phyloP scores from a whole-genome alignment of 2,797 vertebrate genomes.

The Rhincodon typus region DNA sequence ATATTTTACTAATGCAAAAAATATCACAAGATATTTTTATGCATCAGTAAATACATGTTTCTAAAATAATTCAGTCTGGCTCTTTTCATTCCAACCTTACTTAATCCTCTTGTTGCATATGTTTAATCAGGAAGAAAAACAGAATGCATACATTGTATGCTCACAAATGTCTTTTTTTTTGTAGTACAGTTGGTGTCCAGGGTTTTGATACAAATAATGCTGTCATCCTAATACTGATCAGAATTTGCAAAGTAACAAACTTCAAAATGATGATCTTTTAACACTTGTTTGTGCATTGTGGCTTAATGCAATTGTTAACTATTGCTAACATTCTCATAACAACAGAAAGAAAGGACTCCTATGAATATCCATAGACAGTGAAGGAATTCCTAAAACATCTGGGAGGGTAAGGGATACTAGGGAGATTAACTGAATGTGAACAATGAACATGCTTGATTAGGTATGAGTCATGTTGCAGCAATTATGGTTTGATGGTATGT shows the following conservation, averaged over 20 bases:
- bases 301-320: not conserved
- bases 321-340: not conserved
- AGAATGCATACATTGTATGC: not conserved
- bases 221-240: not conserved
- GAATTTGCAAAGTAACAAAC: not conserved
- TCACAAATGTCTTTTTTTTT: not conserved
- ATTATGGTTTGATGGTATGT: not conserved
- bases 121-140: not conserved
- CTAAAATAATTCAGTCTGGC: not conserved
- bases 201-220: not conserved
- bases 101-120: not conserved
- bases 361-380: not conserved
- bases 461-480: not conserved
- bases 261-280: not conserved
- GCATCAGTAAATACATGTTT: not conserved
- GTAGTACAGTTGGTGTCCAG: not conserved
- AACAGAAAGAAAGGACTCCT: not conserved
- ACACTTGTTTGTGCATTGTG: too few relatives aligned
- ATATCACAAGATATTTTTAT: not conserved
- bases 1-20: not conserved
- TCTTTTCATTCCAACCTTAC: not conserved
- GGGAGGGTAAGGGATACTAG: not conserved
- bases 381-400: constrained; percentile 22
- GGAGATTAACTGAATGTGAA: not conserved
- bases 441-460: constrained; percentile 21